These are phyloP conservation scores for Stichodactyla helianthus DNA, from an alignment of 64 coral and sea anemone species.

Conservation along the genomic window DNA sequence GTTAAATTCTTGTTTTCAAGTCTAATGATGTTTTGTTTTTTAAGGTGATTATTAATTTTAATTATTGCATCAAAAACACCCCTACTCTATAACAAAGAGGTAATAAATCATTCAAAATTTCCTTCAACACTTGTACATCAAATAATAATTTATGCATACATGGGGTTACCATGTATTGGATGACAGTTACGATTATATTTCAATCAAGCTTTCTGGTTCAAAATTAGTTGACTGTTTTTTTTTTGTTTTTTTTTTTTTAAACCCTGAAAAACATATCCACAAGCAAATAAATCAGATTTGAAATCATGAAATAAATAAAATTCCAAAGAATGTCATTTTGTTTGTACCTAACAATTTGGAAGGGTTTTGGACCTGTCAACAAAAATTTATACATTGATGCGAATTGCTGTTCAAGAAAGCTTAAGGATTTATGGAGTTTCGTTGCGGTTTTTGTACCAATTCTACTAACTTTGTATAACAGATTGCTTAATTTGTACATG, in stretches of 20 bases:
- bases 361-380: neutral
- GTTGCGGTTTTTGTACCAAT: neutral
- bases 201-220: neutral
- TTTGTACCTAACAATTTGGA: neutral
- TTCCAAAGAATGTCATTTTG: neutral
- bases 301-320: neutral
- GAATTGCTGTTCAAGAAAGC: neutral
- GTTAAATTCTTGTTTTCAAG: no score
- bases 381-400: neutral
- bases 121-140: neutral
- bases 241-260: neutral
- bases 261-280: neutral
- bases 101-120: no score
- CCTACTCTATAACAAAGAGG: no score
- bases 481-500: neutral
- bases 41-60: no score
- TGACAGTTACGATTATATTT: neutral
- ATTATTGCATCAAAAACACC: no score
- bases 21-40: no score
- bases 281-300: neutral
- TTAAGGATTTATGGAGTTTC: neutral
- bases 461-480: neutral
- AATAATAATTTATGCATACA: neutral
- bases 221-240: neutral
- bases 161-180: neutral